phyloP scores from a whole-genome alignment of 30 jellyfish, hydroid and myxozoan species.

The Nemopilema nomurai region DNA sequence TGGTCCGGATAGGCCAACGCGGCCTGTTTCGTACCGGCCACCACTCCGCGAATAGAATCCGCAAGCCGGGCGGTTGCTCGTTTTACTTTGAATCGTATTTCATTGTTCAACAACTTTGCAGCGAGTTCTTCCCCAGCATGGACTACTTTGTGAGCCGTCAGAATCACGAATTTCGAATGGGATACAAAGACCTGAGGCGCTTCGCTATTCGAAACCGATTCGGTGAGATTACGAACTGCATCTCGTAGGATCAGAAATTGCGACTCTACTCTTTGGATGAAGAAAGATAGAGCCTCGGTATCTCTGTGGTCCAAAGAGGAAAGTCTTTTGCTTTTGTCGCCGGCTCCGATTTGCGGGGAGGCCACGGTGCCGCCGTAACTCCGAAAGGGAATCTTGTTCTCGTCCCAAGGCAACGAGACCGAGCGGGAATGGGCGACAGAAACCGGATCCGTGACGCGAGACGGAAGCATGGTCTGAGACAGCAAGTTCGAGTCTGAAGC shows the following conservation, averaged over 20 bases:
- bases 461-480: constrained; percentile 70
- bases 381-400: constrained; percentile 63
- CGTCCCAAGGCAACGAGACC: constrained; percentile 95
- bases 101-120: constrained; percentile 61
- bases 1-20: constrained; percentile 93
- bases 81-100: constrained; percentile 49
- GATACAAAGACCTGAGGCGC: constrained; percentile 91
- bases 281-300: constrained; percentile 84
- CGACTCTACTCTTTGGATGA: constrained; percentile 95
- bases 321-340: constrained; percentile 28
- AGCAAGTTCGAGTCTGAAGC: constrained; percentile 85
- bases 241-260: constrained; percentile 89
- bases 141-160: constrained; percentile 98
- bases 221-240: constrained; percentile 90
- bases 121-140: constrained; percentile 92
- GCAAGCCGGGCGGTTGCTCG: constrained; percentile 85
- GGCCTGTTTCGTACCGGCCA: constrained; percentile 95
- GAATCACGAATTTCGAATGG: constrained; percentile 91
- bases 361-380: constrained; percentile 30
- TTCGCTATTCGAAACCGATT: constrained; percentile 90
- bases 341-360: background rate
- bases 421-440: constrained; percentile 78
- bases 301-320: constrained; percentile 93
- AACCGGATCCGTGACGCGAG: constrained; percentile 58
- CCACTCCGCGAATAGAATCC: constrained; percentile 96